Evolutionary conservation across 2,797 vertebrate genomes (phyloP), one percentile per base, ranked within the genome.

Genomic region (Melanotaenia boesemani): DNA sequence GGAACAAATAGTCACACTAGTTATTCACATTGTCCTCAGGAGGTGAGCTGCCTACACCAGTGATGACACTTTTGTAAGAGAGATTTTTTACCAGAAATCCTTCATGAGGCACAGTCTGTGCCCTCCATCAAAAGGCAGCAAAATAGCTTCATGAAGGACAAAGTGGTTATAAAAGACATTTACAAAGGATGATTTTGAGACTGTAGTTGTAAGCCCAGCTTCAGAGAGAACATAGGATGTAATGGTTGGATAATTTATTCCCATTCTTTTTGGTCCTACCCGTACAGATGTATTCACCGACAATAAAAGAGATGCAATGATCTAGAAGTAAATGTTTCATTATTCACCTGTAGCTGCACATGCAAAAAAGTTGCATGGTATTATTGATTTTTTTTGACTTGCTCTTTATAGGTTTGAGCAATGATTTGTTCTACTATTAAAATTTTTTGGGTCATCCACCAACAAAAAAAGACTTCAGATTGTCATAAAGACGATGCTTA

Each of bases 1-100:
- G 82, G 92, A 92, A 93, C 90, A 94, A 94, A 94, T 92, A 92
- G 88, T 85, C 90, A 78, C 90, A 86, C 87, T 65, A 88, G 91
- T 93, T 90, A 90, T 86, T 92, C 77, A 72, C 86, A 74, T 91
- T 81, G 84, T 89, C 88, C 88, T 89, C 80, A 6, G 84, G 82
- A 88, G 86, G 87, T 74, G 57, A 81, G 66, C 81, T 44, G 65
- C 60, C 85, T 72, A 70, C 63, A 63, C 70, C 58, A 69, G 78
- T 87, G 77, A 87, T 85, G 82, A 85, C 80, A 68, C 77, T 81
- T 80, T 82, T 82, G 8, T 78, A 82, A 87, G 82, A 48, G 63
- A 70, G 36, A 72, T 71, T 87, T 89, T 87, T 55, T 74, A 76
- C 74, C 62, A 80, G 84, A 77, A 88, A 90, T 90, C 76, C 83